A percentile compares a stretch with the other conserved stretches of the same genome.
These are phyloP conservation scores for Seladonia tumulorum DNA, from an alignment of 2,888 invertebrate species.

Conservation along the genomic window DNA sequence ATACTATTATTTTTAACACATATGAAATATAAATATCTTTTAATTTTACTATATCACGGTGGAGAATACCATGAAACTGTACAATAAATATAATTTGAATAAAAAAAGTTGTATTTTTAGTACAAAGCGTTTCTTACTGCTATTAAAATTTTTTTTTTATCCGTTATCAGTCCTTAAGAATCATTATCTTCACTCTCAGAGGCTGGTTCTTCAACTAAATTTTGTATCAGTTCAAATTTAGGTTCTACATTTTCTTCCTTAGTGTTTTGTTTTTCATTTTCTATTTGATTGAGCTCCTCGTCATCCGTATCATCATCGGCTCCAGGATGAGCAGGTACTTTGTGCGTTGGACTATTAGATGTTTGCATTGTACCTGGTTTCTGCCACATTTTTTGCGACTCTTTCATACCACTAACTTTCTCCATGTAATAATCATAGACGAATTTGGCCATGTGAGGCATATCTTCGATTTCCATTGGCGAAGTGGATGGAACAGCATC, in stretches of 20 bases:
- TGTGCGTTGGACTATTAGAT: slow-evolving; percentile 85
- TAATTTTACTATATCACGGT: slow-evolving; percentile 41
- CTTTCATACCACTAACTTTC: slow-evolving; percentile 88
- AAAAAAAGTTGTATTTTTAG: slow-evolving; percentile 43
- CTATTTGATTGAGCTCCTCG: slow-evolving; percentile 85
- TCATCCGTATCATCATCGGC: slow-evolving; percentile 88
- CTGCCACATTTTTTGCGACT: slow-evolving; percentile 86
- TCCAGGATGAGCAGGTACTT: slow-evolving; percentile 89
- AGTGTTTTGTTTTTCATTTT: slow-evolving; percentile 34
- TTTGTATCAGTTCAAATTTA: slow-evolving; percentile 73
- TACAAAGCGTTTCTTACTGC: slow-evolving; percentile 27
- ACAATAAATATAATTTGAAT: slow-evolving; percentile 51
- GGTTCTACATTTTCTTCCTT: slow-evolving; percentile 48
- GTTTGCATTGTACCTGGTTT: slow-evolving; percentile 87
- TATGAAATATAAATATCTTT: slow-evolving; percentile 43
- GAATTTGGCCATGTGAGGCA: slow-evolving; percentile 98
- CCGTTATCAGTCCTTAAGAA: slow-evolving; percentile 8
- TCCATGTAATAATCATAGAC: slow-evolving; percentile 96
- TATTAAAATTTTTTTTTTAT: not conserved
- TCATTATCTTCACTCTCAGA: slow-evolving; percentile 67
- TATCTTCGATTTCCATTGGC: slow-evolving; percentile 90
- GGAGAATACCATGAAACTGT: slow-evolving; percentile 12
- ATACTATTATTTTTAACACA: slow-evolving; percentile 21
- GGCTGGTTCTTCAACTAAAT: slow-evolving; percentile 78
- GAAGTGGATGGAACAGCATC: slow-evolving; percentile 83